phyloP scores from a whole-genome alignment of 2,888 invertebrate species.

The Psylliodes chrysocephalus region DNA sequence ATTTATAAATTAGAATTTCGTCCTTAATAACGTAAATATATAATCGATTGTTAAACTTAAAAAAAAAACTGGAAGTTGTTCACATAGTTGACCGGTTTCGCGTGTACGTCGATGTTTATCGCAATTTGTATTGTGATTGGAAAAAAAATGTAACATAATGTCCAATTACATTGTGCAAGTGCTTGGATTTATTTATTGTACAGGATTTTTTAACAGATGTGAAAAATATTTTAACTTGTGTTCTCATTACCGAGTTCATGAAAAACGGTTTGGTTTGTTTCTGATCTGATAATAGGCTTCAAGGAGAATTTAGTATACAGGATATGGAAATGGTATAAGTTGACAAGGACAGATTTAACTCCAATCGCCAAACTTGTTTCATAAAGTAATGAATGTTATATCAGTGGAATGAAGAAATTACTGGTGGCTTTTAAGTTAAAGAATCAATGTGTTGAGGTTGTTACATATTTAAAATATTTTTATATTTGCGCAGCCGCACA shows the following conservation, averaged over 20 bases:
- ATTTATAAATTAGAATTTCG: constrained; percentile 43
- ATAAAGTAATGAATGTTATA: no score
- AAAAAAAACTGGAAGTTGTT: constrained; percentile 21
- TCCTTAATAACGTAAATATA: constrained; percentile 36
- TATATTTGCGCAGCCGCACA: no score
- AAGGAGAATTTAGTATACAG: not conserved
- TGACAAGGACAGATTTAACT: no score
- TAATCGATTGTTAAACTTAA: constrained; percentile 38
- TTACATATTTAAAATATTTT: no score
- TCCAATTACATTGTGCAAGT: constrained; percentile 30
- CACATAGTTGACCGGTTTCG: constrained; percentile 25
- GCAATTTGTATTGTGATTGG: constrained; percentile 37
- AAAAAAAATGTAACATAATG: constrained; percentile 17
- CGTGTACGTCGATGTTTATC: constrained; percentile 36
- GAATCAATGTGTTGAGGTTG: no score
- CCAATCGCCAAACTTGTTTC: no score
- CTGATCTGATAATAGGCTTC: not conserved
- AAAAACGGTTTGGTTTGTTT: constrained; percentile 1
- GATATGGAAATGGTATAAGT: not conserved
- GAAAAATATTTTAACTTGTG: not conserved
- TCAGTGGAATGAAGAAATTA: no score
- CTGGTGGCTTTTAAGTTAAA: no score
- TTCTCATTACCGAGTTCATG: constrained; percentile 15
- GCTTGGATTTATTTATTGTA: constrained; percentile 16
- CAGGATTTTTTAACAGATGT: not conserved